Evolutionary conservation across 2,888 invertebrate species (phyloP).

Genomic region (Dasypolia templi): DNA sequence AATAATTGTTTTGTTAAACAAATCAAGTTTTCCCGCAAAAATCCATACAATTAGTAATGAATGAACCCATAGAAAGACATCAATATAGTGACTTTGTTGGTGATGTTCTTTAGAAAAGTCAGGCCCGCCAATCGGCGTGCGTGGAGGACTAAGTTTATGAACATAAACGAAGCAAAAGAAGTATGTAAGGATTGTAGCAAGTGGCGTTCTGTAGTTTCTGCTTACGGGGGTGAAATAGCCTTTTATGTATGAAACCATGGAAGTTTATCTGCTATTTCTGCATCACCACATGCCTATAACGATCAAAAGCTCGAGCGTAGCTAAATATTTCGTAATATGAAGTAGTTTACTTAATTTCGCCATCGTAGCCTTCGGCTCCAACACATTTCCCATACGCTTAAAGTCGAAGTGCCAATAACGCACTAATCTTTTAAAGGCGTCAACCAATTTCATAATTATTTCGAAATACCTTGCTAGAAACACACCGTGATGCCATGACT

Average conservation of each 20-base stretch:
- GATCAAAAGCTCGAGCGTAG: rapidly evolving
- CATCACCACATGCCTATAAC: neutral
- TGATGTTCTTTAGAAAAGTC: neutral
- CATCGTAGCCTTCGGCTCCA: too few relatives aligned
- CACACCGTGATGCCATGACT: neutral
- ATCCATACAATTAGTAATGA: neutral
- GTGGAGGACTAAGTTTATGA: neutral
- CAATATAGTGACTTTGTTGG: neutral
- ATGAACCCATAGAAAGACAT: neutral
- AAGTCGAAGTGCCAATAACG: constrained; percentile 7
- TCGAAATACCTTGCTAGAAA: constrained; percentile 2
- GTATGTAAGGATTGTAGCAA: neutral
- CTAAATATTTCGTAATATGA: neutral
- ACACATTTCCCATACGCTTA: neutral
- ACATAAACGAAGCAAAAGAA: neutral
- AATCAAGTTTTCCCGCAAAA: neutral
- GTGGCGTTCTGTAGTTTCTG: neutral
- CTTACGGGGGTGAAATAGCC: neutral
- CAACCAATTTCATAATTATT: constrained; percentile 23
- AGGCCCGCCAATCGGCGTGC: neutral
- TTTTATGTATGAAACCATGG: neutral
- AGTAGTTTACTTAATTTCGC: neutral
- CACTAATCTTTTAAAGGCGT: constrained; percentile 22
- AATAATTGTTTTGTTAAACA: neutral
- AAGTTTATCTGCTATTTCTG: neutral